phyloP scores from a whole-genome alignment of 1,140 invertebrate species.

The Babylonia areolata region DNA sequence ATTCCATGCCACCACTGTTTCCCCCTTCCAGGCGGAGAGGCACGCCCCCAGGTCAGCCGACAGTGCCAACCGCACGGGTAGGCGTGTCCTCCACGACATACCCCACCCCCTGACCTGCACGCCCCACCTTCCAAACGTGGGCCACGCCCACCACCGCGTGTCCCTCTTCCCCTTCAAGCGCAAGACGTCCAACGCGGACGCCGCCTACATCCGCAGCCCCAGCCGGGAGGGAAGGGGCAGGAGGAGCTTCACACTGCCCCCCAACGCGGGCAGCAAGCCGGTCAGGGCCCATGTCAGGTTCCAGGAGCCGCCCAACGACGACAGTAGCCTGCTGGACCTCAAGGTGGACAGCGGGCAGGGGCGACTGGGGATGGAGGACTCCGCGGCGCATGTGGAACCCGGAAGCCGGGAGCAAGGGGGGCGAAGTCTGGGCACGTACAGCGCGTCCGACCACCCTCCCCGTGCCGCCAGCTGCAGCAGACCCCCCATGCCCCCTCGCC shows the following conservation, averaged over 20 bases:
- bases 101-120: background rate
- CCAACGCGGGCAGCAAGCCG: background rate
- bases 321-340: background rate
- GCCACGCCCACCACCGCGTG: background rate
- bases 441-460: background rate
- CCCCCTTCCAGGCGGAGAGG: no score
- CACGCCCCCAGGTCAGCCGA: background rate
- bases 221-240: background rate
- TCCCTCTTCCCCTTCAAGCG: conserved; percentile 21
- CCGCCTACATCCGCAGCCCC: background rate
- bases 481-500: background rate
- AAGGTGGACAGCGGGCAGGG: background rate
- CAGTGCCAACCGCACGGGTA: background rate
- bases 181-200: background rate
- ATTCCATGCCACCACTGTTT: no score
- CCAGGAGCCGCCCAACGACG: background rate
- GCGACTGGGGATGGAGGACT: background rate
- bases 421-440: background rate
- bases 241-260: conserved; percentile 6
- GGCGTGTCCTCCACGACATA: background rate
- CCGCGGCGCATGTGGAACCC: background rate
- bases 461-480: conserved; percentile 5
- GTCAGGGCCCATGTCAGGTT: background rate
- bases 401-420: background rate
- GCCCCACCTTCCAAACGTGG: background rate